A percentile compares a stretch with the other conserved stretches of the same genome.
These are phyloP conservation scores for Eupithecia insigniata DNA, from an alignment of 2,888 invertebrate species.

Conservation along the genomic window DNA sequence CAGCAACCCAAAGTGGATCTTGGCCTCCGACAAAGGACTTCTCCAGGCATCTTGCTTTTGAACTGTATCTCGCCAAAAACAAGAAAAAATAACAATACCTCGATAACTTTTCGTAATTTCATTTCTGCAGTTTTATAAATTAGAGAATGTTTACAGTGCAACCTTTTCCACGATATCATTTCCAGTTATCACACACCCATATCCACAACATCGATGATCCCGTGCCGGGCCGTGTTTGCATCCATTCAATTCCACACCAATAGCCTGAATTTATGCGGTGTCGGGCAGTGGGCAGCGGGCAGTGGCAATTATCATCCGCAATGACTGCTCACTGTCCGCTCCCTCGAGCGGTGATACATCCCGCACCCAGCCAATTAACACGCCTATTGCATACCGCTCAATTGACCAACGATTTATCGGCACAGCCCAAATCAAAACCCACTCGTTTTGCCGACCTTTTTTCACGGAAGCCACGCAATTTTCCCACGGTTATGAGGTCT, in stretches of 20 bases:
- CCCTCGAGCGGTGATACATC: slow-evolving; percentile 50
- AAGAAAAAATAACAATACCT: background rate
- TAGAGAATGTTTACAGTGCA: background rate
- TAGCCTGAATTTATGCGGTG: slow-evolving; percentile 69
- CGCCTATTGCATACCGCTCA: slow-evolving; percentile 75
- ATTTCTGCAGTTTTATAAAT: background rate
- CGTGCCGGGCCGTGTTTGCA: slow-evolving; percentile 60
- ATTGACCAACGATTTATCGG: slow-evolving; percentile 76
- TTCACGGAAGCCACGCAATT: slow-evolving; percentile 51
- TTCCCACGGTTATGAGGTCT: slow-evolving; percentile 84
- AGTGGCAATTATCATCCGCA: slow-evolving; percentile 78
- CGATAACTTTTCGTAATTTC: background rate
- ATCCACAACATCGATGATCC: slow-evolving; percentile 41
- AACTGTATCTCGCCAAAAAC: too few relatives aligned
- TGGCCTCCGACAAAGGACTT: too few relatives aligned
- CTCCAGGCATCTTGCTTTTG: too few relatives aligned
- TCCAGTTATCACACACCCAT: slow-evolving; percentile 44
- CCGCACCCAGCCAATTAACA: slow-evolving; percentile 77
- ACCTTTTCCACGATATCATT: slow-evolving; percentile 7
- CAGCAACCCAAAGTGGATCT: too few relatives aligned
- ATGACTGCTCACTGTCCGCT: slow-evolving; percentile 72
- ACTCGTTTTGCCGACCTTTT: slow-evolving; percentile 46
- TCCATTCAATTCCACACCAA: slow-evolving; percentile 71
- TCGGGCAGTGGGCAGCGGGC: slow-evolving; percentile 59
- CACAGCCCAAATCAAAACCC: slow-evolving; percentile 52